Evolutionary conservation across 2,113 vertebrate genomes (phyloP).

Genomic region (Gambusia affinis): DNA sequence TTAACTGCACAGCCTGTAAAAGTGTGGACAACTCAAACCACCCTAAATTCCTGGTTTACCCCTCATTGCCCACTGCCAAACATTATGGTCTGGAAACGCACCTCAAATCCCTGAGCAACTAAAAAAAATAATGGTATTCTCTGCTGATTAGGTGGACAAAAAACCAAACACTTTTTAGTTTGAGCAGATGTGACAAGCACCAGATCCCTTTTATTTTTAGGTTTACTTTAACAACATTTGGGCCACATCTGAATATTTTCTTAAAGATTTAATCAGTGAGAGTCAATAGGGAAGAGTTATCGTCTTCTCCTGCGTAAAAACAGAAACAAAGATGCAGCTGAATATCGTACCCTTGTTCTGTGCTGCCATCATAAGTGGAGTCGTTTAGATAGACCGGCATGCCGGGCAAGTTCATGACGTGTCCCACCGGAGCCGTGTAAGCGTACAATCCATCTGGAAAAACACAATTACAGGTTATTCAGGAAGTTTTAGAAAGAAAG

Average conservation of each 20-base stretch:
- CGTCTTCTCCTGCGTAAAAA: conserved; percentile 16
- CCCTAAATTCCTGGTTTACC: conserved; percentile 19
- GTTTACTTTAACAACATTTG: conserved; percentile 15
- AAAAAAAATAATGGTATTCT: conserved; percentile 58
- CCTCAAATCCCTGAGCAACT: conserved; percentile 60
- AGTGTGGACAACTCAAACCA: conserved; percentile 32
- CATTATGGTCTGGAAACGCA: conserved; percentile 68
- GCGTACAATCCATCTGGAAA: conserved; percentile 86
- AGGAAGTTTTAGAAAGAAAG: not conserved
- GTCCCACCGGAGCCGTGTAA: conserved; percentile 88
- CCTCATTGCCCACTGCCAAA: conserved; percentile 52
- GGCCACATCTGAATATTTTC: conserved; percentile 2
- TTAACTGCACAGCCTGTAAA: conserved; percentile 69
- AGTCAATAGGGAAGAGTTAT: conserved; percentile 20
- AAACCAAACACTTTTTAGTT: conserved; percentile 33
- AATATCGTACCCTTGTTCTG: conserved; percentile 81
- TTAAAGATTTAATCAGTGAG: conserved; percentile 3
- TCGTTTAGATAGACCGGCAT: conserved; percentile 86
- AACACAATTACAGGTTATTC: conserved; percentile 4
- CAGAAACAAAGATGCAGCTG: conserved; percentile 6
- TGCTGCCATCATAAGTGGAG: conserved; percentile 91
- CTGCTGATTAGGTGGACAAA: conserved; percentile 58
- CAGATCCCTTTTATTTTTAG: conserved; percentile 5
- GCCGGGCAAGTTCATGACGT: conserved; percentile 85
- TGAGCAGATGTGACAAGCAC: conserved; percentile 35